These are phyloP conservation scores for Asbolus verrucosus DNA, from an alignment of 1,140 invertebrate genomes.

Conservation along the genomic window DNA sequence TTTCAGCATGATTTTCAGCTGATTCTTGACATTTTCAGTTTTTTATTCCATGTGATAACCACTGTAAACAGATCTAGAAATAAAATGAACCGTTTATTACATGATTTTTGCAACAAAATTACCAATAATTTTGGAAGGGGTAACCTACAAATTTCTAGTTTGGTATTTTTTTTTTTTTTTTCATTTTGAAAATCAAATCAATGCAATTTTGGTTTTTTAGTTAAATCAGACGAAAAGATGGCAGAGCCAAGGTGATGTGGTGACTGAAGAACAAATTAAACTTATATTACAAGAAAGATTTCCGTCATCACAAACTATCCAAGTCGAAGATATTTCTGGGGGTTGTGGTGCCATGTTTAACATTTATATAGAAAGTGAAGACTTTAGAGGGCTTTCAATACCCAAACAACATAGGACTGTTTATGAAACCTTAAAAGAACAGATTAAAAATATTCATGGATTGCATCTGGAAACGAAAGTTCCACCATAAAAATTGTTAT, in stretches of 20 bases:
- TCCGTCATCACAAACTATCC: conserved; percentile 75
- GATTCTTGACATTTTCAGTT: too few species aligned
- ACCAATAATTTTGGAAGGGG: too few species aligned
- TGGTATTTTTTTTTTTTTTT: too few species aligned
- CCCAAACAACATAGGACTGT: conserved; percentile 87
- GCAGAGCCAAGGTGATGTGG: background rate
- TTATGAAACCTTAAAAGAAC: conserved; percentile 79
- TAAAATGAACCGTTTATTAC: too few species aligned
- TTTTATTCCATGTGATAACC: too few species aligned
- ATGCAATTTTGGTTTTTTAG: background rate
- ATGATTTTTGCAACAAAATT: too few species aligned
- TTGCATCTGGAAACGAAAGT: conserved; percentile 66
- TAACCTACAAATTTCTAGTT: too few species aligned
- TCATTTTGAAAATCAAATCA: too few species aligned
- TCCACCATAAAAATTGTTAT: conserved; percentile 18
- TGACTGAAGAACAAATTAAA: conserved; percentile 54
- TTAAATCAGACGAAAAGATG: background rate
- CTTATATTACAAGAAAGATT: conserved; percentile 70
- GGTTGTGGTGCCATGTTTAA: conserved; percentile 93
- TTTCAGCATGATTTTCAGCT: too few species aligned
- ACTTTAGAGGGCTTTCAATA: conserved; percentile 81
- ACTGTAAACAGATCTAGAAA: too few species aligned
- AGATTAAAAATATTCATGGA: conserved; percentile 89
- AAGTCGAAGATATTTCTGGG: conserved; percentile 82
- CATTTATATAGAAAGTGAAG: conserved; percentile 78